A percentile compares a stretch with the other conserved stretches of the same genome.
phyloP scores from a whole-genome alignment of 2,888 invertebrate genomes.

The Keiferia lycopersicella region DNA sequence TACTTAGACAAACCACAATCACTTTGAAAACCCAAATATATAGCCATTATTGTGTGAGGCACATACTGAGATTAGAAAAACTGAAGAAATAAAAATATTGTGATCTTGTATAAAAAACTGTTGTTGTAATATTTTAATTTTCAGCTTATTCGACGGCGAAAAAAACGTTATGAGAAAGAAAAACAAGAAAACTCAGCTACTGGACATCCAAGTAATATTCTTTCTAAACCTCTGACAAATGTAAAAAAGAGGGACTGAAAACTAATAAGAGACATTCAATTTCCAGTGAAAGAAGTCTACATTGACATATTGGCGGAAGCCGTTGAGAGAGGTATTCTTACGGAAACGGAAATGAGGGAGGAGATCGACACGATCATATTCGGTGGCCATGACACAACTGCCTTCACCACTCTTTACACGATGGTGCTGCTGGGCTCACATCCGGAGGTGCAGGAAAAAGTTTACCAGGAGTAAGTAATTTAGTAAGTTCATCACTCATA shows the following conservation, averaged over 20 bases:
- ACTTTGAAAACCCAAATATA: neutral
- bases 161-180: neutral
- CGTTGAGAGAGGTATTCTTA: conserved; percentile 31
- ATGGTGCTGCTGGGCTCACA: conserved; percentile 6
- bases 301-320: conserved; percentile 2
- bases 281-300: conserved; percentile 7
- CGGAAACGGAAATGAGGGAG: conserved; percentile 42
- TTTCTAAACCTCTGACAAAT: no score
- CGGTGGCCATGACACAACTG: conserved; percentile 13
- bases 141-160: conserved; percentile 6
- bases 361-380: conserved; percentile 35
- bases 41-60: no score
- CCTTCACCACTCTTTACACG: neutral
- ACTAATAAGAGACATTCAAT: no score
- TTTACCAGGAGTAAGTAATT: conserved; percentile 12
- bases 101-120: no score
- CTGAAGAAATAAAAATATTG: no score
- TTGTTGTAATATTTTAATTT: no score
- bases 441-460: conserved; percentile 10
- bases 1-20: no score
- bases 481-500: no score
- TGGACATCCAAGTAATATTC: neutral
- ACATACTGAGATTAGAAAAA: neutral
- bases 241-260: no score
- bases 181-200: neutral